Percentiles rank a stretch among this genome's conserved stretches.
These are phyloP conservation scores for Melanostoma mellinum DNA, from an alignment of 2,888 invertebrate species.

Conservation along the genomic window DNA sequence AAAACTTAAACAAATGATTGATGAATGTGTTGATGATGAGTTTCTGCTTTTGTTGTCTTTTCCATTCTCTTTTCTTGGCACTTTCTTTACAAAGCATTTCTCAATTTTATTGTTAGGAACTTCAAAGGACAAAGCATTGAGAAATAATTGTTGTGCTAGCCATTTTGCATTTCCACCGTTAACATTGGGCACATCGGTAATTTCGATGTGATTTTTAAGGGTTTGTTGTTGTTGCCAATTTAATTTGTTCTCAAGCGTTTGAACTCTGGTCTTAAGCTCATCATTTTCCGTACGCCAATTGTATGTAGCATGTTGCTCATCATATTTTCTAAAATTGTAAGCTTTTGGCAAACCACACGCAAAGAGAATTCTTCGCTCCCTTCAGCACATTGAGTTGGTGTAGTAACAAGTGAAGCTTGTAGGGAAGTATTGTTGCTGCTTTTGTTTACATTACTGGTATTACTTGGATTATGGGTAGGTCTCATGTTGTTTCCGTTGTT, in stretches of 20 bases:
- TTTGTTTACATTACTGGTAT: background rate
- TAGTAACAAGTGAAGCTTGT: background rate
- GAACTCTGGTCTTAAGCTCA: conserved; percentile 7
- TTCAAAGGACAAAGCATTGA: background rate
- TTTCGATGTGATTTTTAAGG: background rate
- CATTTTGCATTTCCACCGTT: background rate
- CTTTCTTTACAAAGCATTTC: too few relatives aligned
- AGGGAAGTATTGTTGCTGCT: background rate
- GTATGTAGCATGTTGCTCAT: background rate
- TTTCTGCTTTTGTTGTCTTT: too few relatives aligned
- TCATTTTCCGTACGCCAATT: background rate
- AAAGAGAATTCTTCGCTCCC: conserved; percentile 1
- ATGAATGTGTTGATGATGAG: too few relatives aligned
- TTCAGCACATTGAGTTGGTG: background rate
- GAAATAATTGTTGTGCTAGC: background rate
- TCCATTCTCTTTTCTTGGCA: too few relatives aligned
- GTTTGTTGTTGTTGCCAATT: conserved; percentile 10
- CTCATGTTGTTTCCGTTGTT: too few relatives aligned
- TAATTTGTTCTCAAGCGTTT: background rate
- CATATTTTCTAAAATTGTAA: background rate
- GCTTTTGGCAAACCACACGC: conserved; percentile 6
- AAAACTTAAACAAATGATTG: too few relatives aligned
- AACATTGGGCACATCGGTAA: background rate
- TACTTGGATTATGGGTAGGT: too few relatives aligned
- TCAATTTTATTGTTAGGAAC: conserved; percentile 3